phyloP scores from a whole-genome alignment of 2,797 vertebrate species.

The Chaenodraco wilsoni region DNA sequence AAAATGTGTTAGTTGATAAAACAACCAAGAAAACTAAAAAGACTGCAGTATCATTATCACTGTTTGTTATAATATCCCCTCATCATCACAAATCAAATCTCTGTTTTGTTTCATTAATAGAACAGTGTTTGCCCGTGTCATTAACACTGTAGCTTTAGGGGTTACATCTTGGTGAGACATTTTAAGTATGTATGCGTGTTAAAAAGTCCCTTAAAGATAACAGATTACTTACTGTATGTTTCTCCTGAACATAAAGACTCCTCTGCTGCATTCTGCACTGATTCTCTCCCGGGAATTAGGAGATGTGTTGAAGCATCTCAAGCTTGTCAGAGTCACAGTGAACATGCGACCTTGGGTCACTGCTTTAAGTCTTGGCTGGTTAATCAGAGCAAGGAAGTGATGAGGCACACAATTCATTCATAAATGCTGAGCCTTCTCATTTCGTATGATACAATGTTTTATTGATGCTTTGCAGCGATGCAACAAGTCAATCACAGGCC shows the following conservation, averaged over 20 bases:
- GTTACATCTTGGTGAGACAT: constrained; percentile 19
- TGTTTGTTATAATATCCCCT: background rate
- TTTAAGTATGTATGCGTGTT: constrained; percentile 39
- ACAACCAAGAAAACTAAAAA: constrained; percentile 7
- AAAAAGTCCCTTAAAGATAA: constrained; percentile 38
- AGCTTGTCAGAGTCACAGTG: background rate
- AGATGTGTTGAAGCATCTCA: background rate
- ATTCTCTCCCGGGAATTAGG: background rate
- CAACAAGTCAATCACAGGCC: background rate
- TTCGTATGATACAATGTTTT: background rate
- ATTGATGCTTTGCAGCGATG: background rate
- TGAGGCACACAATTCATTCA: background rate
- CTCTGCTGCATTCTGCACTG: background rate
- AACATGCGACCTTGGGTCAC: background rate
- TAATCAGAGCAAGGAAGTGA: background rate
- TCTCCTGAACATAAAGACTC: constrained; percentile 20
- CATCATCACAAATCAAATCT: background rate
- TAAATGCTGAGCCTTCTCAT: background rate
- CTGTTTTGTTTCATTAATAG: background rate
- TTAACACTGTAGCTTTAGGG: background rate
- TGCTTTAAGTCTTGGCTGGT: constrained; percentile 7
- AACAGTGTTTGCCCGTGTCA: background rate
- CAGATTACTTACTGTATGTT: constrained; percentile 17
- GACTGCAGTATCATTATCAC: background rate
- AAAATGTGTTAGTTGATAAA: constrained; percentile 4